Conservation (phyloP, 1,140 invertebrate species). For the Brachionus sp. region DNA sequence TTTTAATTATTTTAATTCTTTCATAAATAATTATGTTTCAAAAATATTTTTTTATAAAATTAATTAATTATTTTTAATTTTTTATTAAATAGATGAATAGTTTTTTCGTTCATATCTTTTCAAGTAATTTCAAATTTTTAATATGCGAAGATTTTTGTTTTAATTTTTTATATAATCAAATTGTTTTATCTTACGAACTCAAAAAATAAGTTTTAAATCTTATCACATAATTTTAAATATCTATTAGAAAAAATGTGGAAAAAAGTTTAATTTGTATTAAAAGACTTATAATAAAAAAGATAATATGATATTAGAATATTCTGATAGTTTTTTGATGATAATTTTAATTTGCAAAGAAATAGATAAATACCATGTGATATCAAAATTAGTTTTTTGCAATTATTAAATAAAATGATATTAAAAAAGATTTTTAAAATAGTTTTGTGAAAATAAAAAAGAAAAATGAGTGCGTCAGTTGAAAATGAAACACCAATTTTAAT, state of each 20-base stretch:
- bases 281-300: not conserved
- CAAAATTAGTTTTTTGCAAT: not conserved
- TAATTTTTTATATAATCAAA: not conserved
- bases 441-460: not conserved
- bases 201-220: not conserved
- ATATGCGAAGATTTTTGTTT: not conserved
- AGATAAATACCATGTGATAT: slow-evolving; percentile 2
- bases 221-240: not conserved
- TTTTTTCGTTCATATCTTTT: no score
- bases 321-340: not conserved
- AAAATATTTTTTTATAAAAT: no score
- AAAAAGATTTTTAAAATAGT: not conserved
- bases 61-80: not conserved
- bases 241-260: not conserved
- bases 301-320: slow-evolving; percentile 1
- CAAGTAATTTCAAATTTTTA: not conserved
- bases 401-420: not conserved
- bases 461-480: not conserved
- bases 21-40: no score
- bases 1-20: no score
- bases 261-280: not conserved
- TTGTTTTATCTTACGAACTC: not conserved
- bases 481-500: not conserved
- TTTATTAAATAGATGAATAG: not conserved
- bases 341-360: not conserved